Evolutionary conservation across 1,140 invertebrate genomes (phyloP).

Genomic region (Penaeus chinensis): DNA sequence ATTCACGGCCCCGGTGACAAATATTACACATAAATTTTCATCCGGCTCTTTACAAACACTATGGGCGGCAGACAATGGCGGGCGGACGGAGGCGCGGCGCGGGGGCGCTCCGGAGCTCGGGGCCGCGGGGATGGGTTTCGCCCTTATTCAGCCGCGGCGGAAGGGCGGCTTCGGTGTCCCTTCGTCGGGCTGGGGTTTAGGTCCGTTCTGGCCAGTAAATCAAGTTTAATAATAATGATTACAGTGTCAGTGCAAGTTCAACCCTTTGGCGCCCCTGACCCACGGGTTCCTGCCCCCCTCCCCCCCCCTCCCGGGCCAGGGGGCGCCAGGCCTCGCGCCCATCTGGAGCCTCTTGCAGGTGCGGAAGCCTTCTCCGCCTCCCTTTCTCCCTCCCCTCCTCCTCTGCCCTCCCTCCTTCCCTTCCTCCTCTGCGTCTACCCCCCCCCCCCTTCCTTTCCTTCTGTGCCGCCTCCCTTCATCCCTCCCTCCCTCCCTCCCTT

Average conservation of each 20-base stretch:
- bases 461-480: too few relatives aligned
- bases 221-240: constrained; percentile 59
- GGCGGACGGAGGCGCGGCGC: constrained; percentile 19
- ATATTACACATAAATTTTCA: constrained; percentile 62
- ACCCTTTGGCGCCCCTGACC: constrained; percentile 46
- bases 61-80: constrained; percentile 49
- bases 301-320: neutral
- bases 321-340: too few relatives aligned
- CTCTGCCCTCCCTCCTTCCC: too few relatives aligned
- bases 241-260: constrained; percentile 50
- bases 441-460: too few relatives aligned
- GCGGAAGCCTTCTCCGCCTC: too few relatives aligned
- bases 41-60: constrained; percentile 57
- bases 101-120: neutral
- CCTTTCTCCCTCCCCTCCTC: too few relatives aligned
- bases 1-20: constrained; percentile 57
- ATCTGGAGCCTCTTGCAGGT: too few relatives aligned
- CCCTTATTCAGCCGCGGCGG: neutral
- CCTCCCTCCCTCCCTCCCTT: neutral
- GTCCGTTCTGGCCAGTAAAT: constrained; percentile 45
- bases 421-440: too few relatives aligned
- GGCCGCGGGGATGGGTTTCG: neutral
- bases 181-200: neutral
- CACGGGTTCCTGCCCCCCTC: constrained; percentile 33
- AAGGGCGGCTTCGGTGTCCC: neutral